phyloP scores from a whole-genome alignment of 2,113 vertebrate species.

The western clawed frog (Xenopus tropicalis) region DNA sequence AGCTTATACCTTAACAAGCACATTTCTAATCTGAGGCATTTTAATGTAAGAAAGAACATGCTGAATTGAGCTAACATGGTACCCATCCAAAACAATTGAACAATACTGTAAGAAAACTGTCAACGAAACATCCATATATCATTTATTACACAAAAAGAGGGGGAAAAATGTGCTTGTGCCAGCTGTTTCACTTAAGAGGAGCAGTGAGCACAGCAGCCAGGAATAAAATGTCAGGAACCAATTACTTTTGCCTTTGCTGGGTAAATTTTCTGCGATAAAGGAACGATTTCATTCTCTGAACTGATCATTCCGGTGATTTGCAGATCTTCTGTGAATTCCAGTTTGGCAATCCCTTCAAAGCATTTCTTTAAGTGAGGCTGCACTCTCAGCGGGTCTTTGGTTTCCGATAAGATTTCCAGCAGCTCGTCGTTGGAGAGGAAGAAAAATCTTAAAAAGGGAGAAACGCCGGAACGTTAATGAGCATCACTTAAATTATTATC shows the following conservation, averaged over 20 bases:
- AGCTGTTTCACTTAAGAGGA: too few species aligned
- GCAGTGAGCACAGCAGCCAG: too few species aligned
- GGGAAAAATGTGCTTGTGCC: too few species aligned
- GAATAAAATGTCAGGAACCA: background rate
- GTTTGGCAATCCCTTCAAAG: slow-evolving; percentile 87
- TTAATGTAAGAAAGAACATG: too few species aligned
- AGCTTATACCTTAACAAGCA: too few species aligned
- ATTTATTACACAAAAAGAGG: too few species aligned
- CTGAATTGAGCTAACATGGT: too few species aligned
- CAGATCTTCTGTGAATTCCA: slow-evolving; percentile 75
- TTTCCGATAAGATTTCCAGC: slow-evolving; percentile 89
- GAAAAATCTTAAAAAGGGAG: slow-evolving; percentile 76
- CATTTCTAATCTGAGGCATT: too few species aligned
- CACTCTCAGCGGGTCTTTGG: slow-evolving; percentile 85
- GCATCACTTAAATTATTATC: slow-evolving; percentile 7
- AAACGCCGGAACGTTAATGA: background rate
- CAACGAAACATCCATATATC: too few species aligned
- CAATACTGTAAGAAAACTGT: too few species aligned
- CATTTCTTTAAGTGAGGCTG: slow-evolving; percentile 93
- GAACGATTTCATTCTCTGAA: slow-evolving; percentile 81
- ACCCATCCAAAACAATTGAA: too few species aligned
- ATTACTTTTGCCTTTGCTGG: slow-evolving; percentile 79
- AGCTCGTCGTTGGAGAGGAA: slow-evolving; percentile 90
- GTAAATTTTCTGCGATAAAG: slow-evolving; percentile 74
- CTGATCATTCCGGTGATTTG: slow-evolving; percentile 86